Evolutionary conservation across 2,113 vertebrate species (phyloP).

Genomic region (Argyrosomus japonicus): DNA sequence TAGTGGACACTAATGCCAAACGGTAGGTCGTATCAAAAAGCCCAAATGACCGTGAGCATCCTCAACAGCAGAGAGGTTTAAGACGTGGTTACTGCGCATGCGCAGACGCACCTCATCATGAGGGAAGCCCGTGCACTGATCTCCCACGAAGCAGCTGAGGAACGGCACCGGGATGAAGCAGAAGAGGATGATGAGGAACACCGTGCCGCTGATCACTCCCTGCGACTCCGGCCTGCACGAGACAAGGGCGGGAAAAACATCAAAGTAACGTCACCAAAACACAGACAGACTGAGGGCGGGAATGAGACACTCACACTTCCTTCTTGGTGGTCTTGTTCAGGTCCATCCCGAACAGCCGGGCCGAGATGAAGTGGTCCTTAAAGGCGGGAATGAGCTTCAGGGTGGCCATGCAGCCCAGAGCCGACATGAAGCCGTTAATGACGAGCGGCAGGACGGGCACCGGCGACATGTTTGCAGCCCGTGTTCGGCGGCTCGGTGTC

Average conservation of each 20-base stretch:
- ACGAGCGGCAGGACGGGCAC: constrained; percentile 88
- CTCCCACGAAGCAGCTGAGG: constrained; percentile 92
- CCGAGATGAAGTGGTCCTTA: constrained; percentile 91
- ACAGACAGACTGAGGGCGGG: fast-evolving
- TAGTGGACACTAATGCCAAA: too few species aligned
- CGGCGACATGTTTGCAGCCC: constrained; percentile 81
- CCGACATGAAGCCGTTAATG: constrained; percentile 89
- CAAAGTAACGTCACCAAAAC: neutral
- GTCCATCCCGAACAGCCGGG: constrained; percentile 91
- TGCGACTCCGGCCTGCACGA: constrained; percentile 93
- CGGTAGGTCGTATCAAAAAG: too few species aligned
- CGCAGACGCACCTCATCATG: constrained; percentile 89
- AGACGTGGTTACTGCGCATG: neutral
- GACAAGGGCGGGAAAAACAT: neutral
- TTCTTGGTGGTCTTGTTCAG: constrained; percentile 90
- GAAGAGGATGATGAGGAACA: constrained; percentile 98
- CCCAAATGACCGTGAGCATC: too few species aligned
- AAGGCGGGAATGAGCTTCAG: constrained; percentile 94
- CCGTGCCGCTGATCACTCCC: constrained; percentile 96
- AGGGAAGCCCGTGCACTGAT: constrained; percentile 91
- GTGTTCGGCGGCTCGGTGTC: neutral
- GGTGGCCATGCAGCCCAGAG: constrained; percentile 90
- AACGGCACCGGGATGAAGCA: constrained; percentile 99
- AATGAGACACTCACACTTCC: constrained; percentile 88
- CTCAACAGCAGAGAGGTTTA: too few species aligned